Conservation (phyloP, 2,888 invertebrate genomes). For the Drosophila helvetica region DNA sequence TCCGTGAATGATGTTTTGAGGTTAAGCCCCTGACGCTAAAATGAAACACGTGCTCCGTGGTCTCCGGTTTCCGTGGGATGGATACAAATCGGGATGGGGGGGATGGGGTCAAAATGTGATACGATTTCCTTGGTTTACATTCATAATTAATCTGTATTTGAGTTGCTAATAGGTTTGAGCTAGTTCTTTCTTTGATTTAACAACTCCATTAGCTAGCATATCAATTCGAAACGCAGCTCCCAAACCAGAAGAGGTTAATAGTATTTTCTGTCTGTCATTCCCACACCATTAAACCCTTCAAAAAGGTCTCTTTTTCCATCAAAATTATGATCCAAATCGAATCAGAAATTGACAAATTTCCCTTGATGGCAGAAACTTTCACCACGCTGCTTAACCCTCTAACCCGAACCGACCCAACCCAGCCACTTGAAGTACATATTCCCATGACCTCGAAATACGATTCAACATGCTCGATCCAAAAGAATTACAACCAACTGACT, state of each 20-base stretch:
- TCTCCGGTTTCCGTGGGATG: slow-evolving; percentile 2
- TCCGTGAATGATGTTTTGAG: slow-evolving; percentile 59
- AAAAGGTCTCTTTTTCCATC: neutral
- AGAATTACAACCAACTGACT: slow-evolving; percentile 36
- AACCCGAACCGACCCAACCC: slow-evolving; percentile 13
- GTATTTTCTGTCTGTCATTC: neutral
- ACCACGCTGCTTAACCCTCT: slow-evolving; percentile 54
- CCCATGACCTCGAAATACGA: slow-evolving; percentile 55
- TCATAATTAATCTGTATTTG: neutral
- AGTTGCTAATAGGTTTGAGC: too few species aligned
- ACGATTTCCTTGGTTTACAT: neutral
- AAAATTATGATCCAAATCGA: slow-evolving; percentile 35
- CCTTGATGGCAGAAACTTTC: slow-evolving; percentile 23
- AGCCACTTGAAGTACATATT: slow-evolving; percentile 41
- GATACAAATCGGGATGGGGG: too few species aligned
- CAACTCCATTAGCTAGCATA: neutral
- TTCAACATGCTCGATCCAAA: slow-evolving; percentile 47
- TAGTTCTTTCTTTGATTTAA: neutral
- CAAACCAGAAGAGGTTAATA: neutral
- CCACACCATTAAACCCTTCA: slow-evolving; percentile 13
- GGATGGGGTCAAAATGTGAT: neutral
- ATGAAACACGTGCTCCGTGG: slow-evolving; percentile 54
- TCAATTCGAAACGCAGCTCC: neutral
- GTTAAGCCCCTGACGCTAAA: slow-evolving; percentile 39
- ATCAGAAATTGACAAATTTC: slow-evolving; percentile 23